phyloP scores from a whole-genome alignment of 2,797 vertebrate genomes.

The Zalophus californianus region DNA sequence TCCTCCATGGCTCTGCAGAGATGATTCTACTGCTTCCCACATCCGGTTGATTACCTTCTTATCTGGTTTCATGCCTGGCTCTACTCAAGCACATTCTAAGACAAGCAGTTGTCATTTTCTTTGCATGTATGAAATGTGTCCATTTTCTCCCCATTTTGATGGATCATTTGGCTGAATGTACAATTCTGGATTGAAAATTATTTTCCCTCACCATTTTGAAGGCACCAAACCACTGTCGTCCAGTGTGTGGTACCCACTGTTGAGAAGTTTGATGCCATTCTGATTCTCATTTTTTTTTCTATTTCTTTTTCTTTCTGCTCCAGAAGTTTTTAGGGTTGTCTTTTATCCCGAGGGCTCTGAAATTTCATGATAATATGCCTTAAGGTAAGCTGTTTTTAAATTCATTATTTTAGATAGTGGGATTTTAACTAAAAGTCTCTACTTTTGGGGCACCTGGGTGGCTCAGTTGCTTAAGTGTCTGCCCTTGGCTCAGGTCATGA shows the following conservation, averaged over 20 bases:
- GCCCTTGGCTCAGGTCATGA: too few relatives aligned
- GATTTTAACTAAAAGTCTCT: slow-evolving; percentile 8
- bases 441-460: neutral
- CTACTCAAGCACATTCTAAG: neutral
- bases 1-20: neutral
- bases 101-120: neutral
- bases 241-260: too few relatives aligned
- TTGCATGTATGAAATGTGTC: neutral
- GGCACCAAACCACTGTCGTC: neutral
- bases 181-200: neutral
- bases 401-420: neutral
- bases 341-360: neutral
- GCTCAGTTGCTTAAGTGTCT: too few relatives aligned
- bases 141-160: neutral
- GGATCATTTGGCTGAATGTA: neutral
- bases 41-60: neutral
- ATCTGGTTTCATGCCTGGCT: neutral
- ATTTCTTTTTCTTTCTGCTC: neutral
- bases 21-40: neutral
- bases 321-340: neutral
- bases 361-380: neutral
- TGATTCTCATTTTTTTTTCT: neutral
- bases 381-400: neutral
- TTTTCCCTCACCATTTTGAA: neutral
- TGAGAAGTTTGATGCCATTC: neutral